phyloP scores from a whole-genome alignment of 2,113 vertebrate genomes.

The Polyodon spathula region DNA sequence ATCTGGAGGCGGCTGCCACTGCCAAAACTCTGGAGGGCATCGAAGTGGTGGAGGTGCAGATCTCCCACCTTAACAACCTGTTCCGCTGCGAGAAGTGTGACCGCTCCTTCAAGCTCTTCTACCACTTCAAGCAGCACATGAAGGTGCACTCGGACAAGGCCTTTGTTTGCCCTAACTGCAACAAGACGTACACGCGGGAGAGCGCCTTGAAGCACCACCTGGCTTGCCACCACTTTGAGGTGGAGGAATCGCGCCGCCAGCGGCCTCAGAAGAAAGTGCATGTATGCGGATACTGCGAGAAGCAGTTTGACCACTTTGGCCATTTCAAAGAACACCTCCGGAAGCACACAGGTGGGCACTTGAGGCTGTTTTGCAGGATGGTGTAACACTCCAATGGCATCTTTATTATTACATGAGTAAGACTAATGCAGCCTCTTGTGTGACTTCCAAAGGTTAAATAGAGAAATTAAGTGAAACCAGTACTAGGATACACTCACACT shows the following conservation, averaged over 20 bases:
- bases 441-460: too few species aligned
- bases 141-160: constrained; percentile 84
- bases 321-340: constrained; percentile 96
- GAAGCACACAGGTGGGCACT: constrained; percentile 82
- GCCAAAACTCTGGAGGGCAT: constrained; percentile 87
- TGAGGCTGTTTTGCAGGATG: too few species aligned
- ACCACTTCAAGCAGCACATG: constrained; percentile 97
- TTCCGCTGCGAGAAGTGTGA: constrained; percentile 94
- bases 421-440: too few species aligned
- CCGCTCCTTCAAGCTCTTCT: constrained; percentile 91
- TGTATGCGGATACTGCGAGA: constrained; percentile 89
- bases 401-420: too few species aligned
- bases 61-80: constrained; percentile 87
- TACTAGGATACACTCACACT: too few species aligned
- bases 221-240: constrained; percentile 80
- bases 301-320: constrained; percentile 94
- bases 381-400: too few species aligned
- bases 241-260: constrained; percentile 71
- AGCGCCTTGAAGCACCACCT: constrained; percentile 92
- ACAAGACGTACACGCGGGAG: constrained; percentile 89
- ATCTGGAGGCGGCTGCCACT: constrained; percentile 71
- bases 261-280: constrained; percentile 89
- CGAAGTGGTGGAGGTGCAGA: constrained; percentile 93
- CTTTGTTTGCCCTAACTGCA: constrained; percentile 82
- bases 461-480: too few species aligned